Percentiles rank a stretch among this genome's conserved stretches.
phyloP scores from a whole-genome alignment of 2,888 invertebrate species.

The Xanthostigma xanthostigma region DNA sequence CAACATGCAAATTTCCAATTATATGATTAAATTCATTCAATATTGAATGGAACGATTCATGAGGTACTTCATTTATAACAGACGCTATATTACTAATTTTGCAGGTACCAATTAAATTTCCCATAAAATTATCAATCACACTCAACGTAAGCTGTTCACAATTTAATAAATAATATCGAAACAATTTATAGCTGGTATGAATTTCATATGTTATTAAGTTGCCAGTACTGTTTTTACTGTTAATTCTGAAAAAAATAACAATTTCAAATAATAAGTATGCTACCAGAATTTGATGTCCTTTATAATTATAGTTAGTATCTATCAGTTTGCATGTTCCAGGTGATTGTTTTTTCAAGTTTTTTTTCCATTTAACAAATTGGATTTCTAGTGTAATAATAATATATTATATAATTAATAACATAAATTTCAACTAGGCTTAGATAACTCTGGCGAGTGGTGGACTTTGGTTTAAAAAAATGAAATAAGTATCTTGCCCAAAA shows the following conservation, averaged over 20 bases:
- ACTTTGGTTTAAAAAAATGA: too few species aligned
- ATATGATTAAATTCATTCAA: background rate
- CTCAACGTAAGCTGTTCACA: conserved; percentile 4
- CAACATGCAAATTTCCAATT: conserved; percentile 1
- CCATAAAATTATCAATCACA: conserved; percentile 3
- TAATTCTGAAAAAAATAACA: conserved; percentile 2
- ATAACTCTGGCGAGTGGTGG: too few species aligned
- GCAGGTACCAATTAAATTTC: conserved; percentile 2
- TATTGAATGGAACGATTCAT: background rate
- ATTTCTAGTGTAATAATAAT: too few species aligned
- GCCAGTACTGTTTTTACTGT: background rate
- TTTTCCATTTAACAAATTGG: too few species aligned
- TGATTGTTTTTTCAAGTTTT: too few species aligned
- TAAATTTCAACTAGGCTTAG: too few species aligned
- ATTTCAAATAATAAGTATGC: too few species aligned
- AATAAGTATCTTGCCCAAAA: too few species aligned
- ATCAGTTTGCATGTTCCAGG: too few species aligned
- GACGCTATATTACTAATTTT: background rate
- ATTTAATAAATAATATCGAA: conserved; percentile 3
- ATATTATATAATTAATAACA: too few species aligned
- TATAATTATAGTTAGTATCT: too few species aligned
- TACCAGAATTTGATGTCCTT: too few species aligned
- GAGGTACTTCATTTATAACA: conserved; percentile 1
- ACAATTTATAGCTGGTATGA: conserved; percentile 1
- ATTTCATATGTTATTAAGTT: conserved; percentile 3